A percentile compares a stretch with the other conserved stretches of the same genome.
Conservation (phyloP, 92 coral and sea anemone species). For the Zoanthus gigantus region DNA sequence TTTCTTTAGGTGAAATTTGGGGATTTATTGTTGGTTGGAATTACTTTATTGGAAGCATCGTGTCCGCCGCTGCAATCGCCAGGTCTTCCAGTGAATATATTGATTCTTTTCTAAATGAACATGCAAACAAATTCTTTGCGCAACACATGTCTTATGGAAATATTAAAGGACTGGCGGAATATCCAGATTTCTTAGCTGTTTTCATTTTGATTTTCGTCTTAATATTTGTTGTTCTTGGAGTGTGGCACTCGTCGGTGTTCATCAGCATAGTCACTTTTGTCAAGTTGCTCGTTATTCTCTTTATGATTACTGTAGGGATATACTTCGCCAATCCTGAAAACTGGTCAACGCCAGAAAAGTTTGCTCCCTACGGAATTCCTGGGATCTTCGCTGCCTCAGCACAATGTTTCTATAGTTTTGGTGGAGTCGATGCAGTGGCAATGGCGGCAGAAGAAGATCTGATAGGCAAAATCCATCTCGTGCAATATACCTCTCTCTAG, state of each 20-base stretch:
- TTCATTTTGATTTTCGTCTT: slow-evolving; percentile 55
- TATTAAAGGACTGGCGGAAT: slow-evolving; percentile 57
- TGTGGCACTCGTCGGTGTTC: slow-evolving; percentile 56
- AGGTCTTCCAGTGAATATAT: slow-evolving; percentile 70
- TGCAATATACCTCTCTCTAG: slow-evolving; percentile 65
- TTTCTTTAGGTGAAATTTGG: slow-evolving; percentile 74
- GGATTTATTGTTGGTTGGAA: slow-evolving; percentile 78
- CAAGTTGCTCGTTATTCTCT: slow-evolving; percentile 64
- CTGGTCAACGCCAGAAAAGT: slow-evolving; percentile 81
- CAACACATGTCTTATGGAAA: slow-evolving; percentile 33
- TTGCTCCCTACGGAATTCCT: slow-evolving; percentile 81
- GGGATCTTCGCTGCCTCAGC: slow-evolving; percentile 84
- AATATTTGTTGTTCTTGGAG: slow-evolving; percentile 67
- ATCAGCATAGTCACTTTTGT: slow-evolving; percentile 61
- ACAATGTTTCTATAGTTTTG: slow-evolving; percentile 76
- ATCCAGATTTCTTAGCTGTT: slow-evolving; percentile 79
- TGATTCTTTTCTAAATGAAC: slow-evolving; percentile 46
- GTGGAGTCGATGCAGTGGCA: slow-evolving; percentile 83
- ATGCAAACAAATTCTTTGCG: slow-evolving; percentile 17
- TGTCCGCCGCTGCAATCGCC: slow-evolving; percentile 54
- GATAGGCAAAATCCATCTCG: slow-evolving; percentile 57
- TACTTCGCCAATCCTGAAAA: slow-evolving; percentile 57
- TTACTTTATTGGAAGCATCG: slow-evolving; percentile 46
- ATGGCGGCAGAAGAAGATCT: slow-evolving; percentile 80
- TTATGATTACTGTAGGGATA: slow-evolving; percentile 66